Base-by-base conservation (phyloP, 2,113 vertebrate genomes). In the Notarius lentiginosus region DNA sequence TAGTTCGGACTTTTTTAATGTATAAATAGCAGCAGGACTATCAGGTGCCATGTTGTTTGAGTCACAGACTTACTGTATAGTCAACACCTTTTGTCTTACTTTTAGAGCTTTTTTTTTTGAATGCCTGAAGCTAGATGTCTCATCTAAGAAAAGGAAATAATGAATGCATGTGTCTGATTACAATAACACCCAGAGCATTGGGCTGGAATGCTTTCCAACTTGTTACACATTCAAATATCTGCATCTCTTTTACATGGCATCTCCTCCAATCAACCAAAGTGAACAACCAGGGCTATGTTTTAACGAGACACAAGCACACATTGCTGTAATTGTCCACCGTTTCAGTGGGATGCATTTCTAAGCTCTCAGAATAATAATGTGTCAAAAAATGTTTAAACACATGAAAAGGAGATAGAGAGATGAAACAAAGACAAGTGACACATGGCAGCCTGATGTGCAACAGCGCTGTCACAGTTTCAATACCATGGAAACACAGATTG, bases 331-430 rank as follows among this genome's bases (percentile, higher is more conserved):
- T 68, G 76, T 75, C 83, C 83, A 12, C 22, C 9, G 30, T 72
- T 60, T 73, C 68, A 55, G 83, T 75, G 68, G 68, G 55, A 47
- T 8, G 22, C 22, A n/a, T 76, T 84, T 55, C 65, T 55, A 18
- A 83, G 82, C 65, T 68, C 82, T 70, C n/a, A 0, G 65, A 68
- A 83, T 83, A 83, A 83, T 83, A 70, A 70, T 1, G 82, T 70
- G 82, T 83, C 82, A 83, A 83, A 83, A 83, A 55, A 70, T 83
- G 82, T 83, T 83, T 70, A 83, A 70, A 83, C 82, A 83, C 82
- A 70, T 83, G 82, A 83, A 83, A 55, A 83, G 82, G 63, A 68
- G 82, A 83, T 53, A 83, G 82, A 83, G 65, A 20, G 82, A 83
- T 5, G 82, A 53, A 66, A 83, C 65, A 70, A 83, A 70, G 61